Conservation (phyloP, 2,797 vertebrate genomes). For the Sebastes aleutianus region DNA sequence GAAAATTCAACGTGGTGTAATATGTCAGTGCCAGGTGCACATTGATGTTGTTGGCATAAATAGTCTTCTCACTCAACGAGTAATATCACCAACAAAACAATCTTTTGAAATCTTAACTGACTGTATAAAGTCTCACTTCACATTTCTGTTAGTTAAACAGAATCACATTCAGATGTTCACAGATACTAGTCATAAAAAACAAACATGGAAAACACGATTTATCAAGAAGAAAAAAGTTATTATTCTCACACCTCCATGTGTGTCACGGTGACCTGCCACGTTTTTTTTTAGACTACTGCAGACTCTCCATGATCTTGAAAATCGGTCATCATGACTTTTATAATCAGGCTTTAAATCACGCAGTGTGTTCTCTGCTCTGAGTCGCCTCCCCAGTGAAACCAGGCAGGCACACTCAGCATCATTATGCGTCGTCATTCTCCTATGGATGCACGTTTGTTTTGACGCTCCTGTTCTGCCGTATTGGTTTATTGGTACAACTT, state of each 20-base stretch:
- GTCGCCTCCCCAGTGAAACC: background rate
- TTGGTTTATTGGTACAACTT: background rate
- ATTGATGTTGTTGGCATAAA: background rate
- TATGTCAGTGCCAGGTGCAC: background rate
- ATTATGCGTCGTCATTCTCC: background rate
- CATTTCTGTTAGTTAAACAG: background rate
- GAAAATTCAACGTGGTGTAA: background rate
- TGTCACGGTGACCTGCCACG: background rate
- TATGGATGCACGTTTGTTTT: background rate
- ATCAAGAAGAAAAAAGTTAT: background rate
- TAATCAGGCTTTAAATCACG: constrained; percentile 9
- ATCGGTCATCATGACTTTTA: background rate
- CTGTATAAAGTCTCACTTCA: background rate
- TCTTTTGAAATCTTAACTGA: background rate
- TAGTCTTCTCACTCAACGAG: background rate
- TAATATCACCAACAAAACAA: background rate
- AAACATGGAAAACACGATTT: background rate
- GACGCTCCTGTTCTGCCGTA: background rate
- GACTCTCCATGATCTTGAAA: background rate
- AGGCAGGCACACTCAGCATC: background rate
- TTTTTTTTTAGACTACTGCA: background rate
- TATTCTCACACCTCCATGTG: background rate
- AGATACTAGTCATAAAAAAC: background rate
- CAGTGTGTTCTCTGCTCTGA: background rate
- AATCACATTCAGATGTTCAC: background rate